Conservation (phyloP, 2,888 invertebrate genomes). For the Catonia carolina region DNA sequence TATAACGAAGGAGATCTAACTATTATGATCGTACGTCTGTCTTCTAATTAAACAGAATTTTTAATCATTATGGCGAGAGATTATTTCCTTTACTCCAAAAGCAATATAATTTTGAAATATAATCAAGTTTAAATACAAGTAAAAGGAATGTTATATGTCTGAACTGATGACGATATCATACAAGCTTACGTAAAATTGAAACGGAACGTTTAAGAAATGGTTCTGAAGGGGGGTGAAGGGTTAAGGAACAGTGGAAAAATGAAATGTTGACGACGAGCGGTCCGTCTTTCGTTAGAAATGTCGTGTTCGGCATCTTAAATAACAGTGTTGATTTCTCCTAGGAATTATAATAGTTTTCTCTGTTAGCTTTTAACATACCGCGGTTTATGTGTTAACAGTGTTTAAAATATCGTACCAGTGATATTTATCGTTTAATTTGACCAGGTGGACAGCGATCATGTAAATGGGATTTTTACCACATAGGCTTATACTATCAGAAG, state of each 20-base stretch:
- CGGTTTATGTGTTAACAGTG: constrained; percentile 10
- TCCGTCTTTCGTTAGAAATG: constrained; percentile 30
- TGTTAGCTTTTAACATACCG: constrained; percentile 13
- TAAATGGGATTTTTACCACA: constrained; percentile 30
- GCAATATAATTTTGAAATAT: no score
- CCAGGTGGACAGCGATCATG: constrained; percentile 36
- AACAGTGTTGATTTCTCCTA: constrained; percentile 8
- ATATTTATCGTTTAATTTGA: constrained; percentile 30
- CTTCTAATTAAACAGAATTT: no score
- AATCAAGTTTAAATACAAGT: no score
- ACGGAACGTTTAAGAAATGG: constrained; percentile 10
- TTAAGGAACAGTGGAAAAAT: constrained; percentile 31
- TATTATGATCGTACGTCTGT: no score
- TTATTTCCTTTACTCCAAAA: no score
- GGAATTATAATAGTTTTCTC: constrained; percentile 16
- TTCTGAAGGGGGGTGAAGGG: constrained; percentile 6
- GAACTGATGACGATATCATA: no score
- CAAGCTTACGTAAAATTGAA: constrained; percentile 11
- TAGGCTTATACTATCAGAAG: constrained; percentile 30
- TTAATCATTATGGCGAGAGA: no score
- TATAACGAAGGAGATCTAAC: no score
- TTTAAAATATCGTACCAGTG: constrained; percentile 20
- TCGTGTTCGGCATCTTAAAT: constrained; percentile 16
- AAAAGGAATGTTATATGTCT: no score
- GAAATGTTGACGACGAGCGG: constrained; percentile 37